Base-by-base conservation (phyloP, 92 coral and sea anemone species). In the Paragorgia papillata region DNA sequence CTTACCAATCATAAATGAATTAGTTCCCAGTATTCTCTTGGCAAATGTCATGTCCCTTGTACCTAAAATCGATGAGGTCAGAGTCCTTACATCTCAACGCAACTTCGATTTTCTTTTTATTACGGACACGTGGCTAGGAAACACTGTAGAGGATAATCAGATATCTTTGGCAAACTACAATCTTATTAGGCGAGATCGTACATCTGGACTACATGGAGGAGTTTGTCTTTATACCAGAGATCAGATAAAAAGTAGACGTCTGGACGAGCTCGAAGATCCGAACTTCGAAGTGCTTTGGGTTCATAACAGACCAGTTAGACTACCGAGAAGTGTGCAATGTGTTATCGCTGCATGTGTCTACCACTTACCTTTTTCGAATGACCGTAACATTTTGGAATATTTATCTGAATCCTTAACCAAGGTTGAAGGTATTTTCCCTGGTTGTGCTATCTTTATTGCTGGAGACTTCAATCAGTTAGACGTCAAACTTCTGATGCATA, bases 201-300 rank as follows among this genome's bases (percentile, higher is more conserved):
- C 40, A 51, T 51, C 58, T 19, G 40, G 67, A 20, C 39, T 12
- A 26, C 79, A 73, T 35, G 79, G 79, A 56, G 66, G 79, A 49
- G 79, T 55, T 13, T 73, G 79, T 33, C 14, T 73, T 1, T 73
- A 73, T 26, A 29, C 33, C 20, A 73, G 62, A 53, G 66, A 29
- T 24, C 18, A 27, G 14, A 53, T 73, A 12, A 73, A 73, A 19
- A 53, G 63, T 59, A 73, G 18, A 39, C 64, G 66, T 39, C 3
- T 73, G 39, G 79, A 54, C 29, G 27, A 73, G 37, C 79, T 73
- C 26, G 62, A 51, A 27, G 20, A 73, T 59, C 48, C 64, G 50
- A 73, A 73, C 43, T 73, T 28, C 53, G 64, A 73, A 32, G 65
- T 55, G 26, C 66, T 54, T 73, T 73, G 79, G 79, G 66, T 51